A percentile compares a stretch with the other conserved stretches of the same genome.
Conservation (phyloP, 2,888 invertebrate species). For the Sympetrum striolatum region DNA sequence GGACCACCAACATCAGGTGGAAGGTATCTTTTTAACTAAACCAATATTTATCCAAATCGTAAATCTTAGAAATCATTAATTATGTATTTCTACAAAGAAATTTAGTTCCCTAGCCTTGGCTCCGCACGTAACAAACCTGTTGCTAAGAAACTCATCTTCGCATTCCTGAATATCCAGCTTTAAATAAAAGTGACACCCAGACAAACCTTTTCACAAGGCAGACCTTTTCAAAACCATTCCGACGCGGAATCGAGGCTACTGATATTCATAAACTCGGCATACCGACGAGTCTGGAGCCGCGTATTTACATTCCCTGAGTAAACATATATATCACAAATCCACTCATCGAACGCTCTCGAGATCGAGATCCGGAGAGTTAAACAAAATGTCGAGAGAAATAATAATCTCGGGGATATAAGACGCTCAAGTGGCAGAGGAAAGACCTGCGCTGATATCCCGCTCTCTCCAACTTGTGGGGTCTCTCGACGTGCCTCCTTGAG, state of each 20-base stretch:
- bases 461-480: neutral
- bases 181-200: neutral
- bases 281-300: neutral
- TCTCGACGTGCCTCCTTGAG: neutral
- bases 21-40: no score
- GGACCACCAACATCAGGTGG: no score
- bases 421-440: neutral
- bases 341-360: neutral
- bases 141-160: no score
- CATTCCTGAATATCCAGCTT: neutral
- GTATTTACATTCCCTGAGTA: neutral
- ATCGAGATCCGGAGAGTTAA: neutral
- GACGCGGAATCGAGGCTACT: no score
- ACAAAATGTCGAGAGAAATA: neutral
- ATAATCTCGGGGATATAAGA: neutral
- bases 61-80: no score
- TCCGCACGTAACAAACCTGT: no score
- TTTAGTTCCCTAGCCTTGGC: no score
- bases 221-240: no score
- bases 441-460: neutral
- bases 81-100: no score
- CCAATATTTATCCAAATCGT: no score
- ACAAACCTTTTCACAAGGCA: neutral
- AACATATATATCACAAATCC: neutral
- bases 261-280: neutral